phyloP scores from a whole-genome alignment of 1,140 invertebrate species.

The Bemisia tabaci region DNA sequence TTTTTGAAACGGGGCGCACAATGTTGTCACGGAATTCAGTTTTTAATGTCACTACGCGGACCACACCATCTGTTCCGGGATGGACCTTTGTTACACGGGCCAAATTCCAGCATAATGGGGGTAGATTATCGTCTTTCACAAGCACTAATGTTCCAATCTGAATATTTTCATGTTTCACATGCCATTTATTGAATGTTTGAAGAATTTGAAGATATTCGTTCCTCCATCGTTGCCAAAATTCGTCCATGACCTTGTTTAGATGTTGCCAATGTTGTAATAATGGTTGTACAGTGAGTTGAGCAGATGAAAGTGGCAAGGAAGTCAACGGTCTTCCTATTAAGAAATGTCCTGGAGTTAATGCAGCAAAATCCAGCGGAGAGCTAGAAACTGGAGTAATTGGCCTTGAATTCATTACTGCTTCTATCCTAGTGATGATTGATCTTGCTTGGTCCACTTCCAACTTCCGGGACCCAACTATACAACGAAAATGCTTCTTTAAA shows the following conservation, averaged over 20 bases:
- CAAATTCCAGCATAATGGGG: slow-evolving; percentile 24
- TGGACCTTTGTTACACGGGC: slow-evolving; percentile 21
- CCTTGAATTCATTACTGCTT: slow-evolving; percentile 25
- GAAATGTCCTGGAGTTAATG: slow-evolving; percentile 25
- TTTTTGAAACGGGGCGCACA: neutral
- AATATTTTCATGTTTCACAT: slow-evolving; percentile 7
- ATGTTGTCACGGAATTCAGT: neutral
- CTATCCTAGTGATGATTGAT: slow-evolving; percentile 22
- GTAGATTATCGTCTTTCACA: slow-evolving; percentile 25
- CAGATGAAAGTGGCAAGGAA: slow-evolving; percentile 25
- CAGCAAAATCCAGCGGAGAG: slow-evolving; percentile 20
- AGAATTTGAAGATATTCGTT: slow-evolving; percentile 26
- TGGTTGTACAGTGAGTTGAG: slow-evolving; percentile 15
- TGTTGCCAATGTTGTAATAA: slow-evolving; percentile 18
- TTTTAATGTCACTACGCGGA: neutral
- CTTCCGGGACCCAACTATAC: slow-evolving; percentile 9
- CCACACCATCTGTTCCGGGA: slow-evolving; percentile 23
- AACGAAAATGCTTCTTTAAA: slow-evolving; percentile 18
- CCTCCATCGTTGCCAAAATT: slow-evolving; percentile 27
- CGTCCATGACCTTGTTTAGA: slow-evolving; percentile 20
- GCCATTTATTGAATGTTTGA: slow-evolving; percentile 24
- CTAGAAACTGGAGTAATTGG: slow-evolving; percentile 18
- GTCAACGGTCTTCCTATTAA: slow-evolving; percentile 25
- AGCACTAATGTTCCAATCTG: slow-evolving; percentile 24
- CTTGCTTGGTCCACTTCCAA: slow-evolving; percentile 23